Percentiles rank a stretch among this genome's conserved stretches.
phyloP scores from a whole-genome alignment of 1,140 invertebrate genomes.

The Tribolium castaneum region DNA sequence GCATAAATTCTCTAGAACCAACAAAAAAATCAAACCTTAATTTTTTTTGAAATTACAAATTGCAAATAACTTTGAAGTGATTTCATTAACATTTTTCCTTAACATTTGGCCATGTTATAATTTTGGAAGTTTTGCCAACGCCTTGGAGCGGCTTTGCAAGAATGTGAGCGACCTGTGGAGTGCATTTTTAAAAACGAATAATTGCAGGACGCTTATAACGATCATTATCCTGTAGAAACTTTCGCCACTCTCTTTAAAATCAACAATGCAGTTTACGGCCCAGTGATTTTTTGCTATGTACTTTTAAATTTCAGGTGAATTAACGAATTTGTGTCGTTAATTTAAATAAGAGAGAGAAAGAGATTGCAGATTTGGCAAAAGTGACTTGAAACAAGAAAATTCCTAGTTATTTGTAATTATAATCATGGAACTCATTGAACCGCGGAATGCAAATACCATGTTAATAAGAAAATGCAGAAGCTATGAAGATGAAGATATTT shows the following conservation, averaged over 20 bases:
- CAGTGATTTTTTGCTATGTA: not conserved
- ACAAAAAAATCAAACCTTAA: too few species aligned
- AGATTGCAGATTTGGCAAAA: not conserved
- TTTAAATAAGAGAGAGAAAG: too few species aligned
- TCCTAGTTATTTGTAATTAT: not conserved
- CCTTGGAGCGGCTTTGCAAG: too few species aligned
- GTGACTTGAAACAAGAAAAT: not conserved
- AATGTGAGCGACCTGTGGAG: not conserved
- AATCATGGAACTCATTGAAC: not conserved
- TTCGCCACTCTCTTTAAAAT: slow-evolving; percentile 24
- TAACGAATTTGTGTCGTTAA: not conserved
- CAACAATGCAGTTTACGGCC: slow-evolving; percentile 11
- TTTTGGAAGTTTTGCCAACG: too few species aligned
- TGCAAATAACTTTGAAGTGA: too few species aligned
- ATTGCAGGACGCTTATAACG: slow-evolving; percentile 19
- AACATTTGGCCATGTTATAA: too few species aligned
- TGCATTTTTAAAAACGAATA: not conserved
- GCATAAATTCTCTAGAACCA: too few species aligned
- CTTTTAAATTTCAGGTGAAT: not conserved
- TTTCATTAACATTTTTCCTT: too few species aligned
- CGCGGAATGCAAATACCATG: slow-evolving; percentile 19
- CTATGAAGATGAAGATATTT: slow-evolving; percentile 3
- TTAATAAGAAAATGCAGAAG: not conserved
- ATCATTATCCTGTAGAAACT: slow-evolving; percentile 14
- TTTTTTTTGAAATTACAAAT: too few species aligned